Percentiles rank a stretch among this genome's conserved stretches.
Evolutionary conservation across 2,797 vertebrate genomes (phyloP).

Genomic region (Varecia variegata): DNA sequence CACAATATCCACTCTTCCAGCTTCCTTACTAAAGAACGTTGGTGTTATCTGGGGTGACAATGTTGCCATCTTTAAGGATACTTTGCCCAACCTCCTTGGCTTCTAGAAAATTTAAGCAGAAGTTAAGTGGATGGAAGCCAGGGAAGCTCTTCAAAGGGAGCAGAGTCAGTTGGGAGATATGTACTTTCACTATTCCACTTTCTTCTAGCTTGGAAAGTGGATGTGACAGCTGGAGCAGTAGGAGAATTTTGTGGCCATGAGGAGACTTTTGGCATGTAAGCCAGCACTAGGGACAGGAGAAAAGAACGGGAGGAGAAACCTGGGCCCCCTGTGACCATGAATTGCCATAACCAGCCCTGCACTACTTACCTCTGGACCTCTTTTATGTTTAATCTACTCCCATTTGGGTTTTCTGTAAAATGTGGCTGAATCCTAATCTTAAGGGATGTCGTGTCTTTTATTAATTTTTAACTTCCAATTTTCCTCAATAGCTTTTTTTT

Average conservation of each 20-base stretch:
- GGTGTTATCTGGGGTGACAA: not conserved
- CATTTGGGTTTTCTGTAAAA: conserved; percentile 5
- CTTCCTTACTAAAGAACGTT: not conserved
- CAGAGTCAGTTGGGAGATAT: not conserved
- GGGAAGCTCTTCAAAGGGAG: not conserved
- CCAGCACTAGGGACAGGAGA: not conserved
- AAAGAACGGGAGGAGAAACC: not conserved
- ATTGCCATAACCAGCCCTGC: not conserved
- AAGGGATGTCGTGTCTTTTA: not conserved
- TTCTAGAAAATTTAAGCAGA: not conserved
- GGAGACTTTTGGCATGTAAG: not conserved
- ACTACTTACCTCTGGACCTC: not conserved
- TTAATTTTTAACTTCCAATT: not conserved
- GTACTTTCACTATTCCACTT: not conserved
- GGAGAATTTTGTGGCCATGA: not conserved
- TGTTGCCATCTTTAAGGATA: not conserved
- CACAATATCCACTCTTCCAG: not conserved
- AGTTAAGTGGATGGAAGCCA: not conserved
- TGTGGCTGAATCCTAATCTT: not conserved
- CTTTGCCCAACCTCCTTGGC: not conserved
- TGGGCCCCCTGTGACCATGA: not conserved
- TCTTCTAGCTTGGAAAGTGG: not conserved
- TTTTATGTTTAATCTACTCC: not conserved
- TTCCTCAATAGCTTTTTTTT: not conserved
- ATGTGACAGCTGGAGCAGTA: not conserved